Evolutionary conservation across 2,797 vertebrate genomes (phyloP).

Genomic region (Prionace glauca): DNA sequence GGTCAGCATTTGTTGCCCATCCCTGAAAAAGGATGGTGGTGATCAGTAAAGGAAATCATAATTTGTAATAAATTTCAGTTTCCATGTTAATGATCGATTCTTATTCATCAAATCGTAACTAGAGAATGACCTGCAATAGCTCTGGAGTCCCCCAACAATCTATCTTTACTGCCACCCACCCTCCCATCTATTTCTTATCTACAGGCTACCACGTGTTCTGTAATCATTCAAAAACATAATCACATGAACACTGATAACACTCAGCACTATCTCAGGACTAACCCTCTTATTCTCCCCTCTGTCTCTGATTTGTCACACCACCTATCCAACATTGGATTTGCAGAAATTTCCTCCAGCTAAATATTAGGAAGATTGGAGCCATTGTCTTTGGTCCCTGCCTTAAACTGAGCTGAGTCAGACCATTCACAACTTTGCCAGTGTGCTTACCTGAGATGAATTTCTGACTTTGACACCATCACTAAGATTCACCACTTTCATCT

Average conservation of each 20-base stretch:
- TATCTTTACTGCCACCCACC: not conserved
- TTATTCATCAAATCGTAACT: not conserved
- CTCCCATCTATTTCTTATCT: not conserved
- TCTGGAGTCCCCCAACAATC: not conserved
- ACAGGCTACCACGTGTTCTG: not conserved
- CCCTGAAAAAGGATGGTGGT: not conserved
- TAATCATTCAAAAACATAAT: not conserved
- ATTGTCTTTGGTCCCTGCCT: too few relatives aligned
- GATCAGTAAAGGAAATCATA: not conserved
- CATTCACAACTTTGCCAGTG: too few relatives aligned
- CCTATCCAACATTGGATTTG: not conserved
- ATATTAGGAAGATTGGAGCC: not conserved
- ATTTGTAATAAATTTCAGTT: not conserved
- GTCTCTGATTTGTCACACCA: not conserved
- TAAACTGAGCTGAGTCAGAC: too few relatives aligned
- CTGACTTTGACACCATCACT: too few relatives aligned
- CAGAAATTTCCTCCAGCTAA: not conserved
- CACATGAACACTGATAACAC: not conserved
- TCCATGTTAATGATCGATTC: not conserved
- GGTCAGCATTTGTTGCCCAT: too few relatives aligned
- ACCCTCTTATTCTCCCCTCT: not conserved
- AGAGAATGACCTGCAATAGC: not conserved
- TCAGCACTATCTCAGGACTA: not conserved
- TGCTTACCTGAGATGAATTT: too few relatives aligned
- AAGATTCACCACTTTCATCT: not conserved